Percentiles rank a stretch among this genome's conserved stretches.
phyloP scores from a whole-genome alignment of 2,113 vertebrate species.

The Pandion haliaetus region DNA sequence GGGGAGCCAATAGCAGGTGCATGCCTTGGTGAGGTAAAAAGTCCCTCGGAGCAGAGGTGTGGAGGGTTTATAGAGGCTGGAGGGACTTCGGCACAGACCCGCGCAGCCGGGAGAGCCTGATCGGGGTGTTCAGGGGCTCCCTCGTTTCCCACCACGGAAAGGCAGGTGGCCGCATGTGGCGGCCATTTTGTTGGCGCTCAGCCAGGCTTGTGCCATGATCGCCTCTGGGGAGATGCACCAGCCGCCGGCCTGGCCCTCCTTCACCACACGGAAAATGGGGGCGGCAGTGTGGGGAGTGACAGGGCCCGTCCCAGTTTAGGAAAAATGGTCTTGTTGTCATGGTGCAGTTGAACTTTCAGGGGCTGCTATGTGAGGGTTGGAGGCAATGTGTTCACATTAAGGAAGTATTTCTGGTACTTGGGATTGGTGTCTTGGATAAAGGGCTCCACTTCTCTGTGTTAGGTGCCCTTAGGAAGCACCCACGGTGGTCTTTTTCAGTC shows the following conservation, averaged over 20 bases:
- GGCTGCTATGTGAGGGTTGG: rapidly evolving
- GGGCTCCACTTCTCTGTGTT: rapidly evolving
- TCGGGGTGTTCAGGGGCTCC: rapidly evolving
- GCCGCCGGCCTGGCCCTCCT: not conserved
- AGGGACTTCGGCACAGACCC: too few relatives aligned
- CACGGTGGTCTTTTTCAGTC: rapidly evolving
- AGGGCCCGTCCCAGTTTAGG: rapidly evolving
- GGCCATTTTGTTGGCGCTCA: rapidly evolving
- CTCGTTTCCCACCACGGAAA: not conserved
- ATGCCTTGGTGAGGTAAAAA: not conserved
- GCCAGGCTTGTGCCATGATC: rapidly evolving
- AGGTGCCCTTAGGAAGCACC: not conserved
- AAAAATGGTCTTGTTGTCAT: rapidly evolving
- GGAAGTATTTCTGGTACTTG: rapidly evolving
- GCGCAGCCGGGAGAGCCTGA: not conserved
- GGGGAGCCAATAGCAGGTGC: rapidly evolving
- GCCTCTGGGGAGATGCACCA: too few relatives aligned
- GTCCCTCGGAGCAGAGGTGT: rapidly evolving
- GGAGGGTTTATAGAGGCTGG: too few relatives aligned
- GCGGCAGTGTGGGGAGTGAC: rapidly evolving
- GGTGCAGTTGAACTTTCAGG: rapidly evolving
- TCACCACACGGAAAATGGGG: rapidly evolving
- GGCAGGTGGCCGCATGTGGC: rapidly evolving
- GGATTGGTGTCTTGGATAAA: rapidly evolving
- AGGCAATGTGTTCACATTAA: rapidly evolving